Evolutionary conservation across 2,888 invertebrate species (phyloP).

Genomic region (Meteorus colon): DNA sequence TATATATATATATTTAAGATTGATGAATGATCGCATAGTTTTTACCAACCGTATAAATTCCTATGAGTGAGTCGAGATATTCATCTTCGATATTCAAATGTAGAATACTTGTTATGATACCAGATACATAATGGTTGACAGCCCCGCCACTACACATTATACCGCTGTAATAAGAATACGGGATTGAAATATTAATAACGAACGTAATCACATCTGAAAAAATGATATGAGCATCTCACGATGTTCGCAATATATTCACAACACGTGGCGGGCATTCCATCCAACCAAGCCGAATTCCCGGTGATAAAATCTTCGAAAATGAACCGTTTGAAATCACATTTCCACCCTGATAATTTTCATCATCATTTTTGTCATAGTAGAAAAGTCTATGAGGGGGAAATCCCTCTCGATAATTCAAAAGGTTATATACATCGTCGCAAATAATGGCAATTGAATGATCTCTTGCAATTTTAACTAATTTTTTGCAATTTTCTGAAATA

Average conservation of each 20-base stretch:
- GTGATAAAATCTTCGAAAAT: slow-evolving; percentile 80
- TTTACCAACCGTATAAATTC: slow-evolving; percentile 67
- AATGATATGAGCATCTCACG: slow-evolving; percentile 62
- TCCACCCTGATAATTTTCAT: slow-evolving; percentile 73
- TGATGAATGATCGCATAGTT: background rate
- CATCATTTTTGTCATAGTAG: slow-evolving; percentile 74
- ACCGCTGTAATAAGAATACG: slow-evolving; percentile 68
- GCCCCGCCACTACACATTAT: slow-evolving; percentile 77
- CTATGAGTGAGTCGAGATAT: slow-evolving; percentile 71
- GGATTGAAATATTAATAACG: background rate
- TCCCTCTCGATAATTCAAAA: slow-evolving; percentile 74
- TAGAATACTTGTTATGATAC: slow-evolving; percentile 75
- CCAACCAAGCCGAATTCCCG: slow-evolving; percentile 80
- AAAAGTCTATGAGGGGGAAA: slow-evolving; percentile 75
- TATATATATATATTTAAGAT: background rate
- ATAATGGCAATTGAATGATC: slow-evolving; percentile 73
- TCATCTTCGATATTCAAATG: slow-evolving; percentile 74
- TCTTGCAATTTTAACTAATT: slow-evolving; percentile 73
- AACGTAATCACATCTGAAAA: background rate
- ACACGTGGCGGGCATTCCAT: slow-evolving; percentile 76
- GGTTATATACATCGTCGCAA: slow-evolving; percentile 80
- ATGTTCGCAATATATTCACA: slow-evolving; percentile 68
- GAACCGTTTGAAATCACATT: slow-evolving; percentile 79
- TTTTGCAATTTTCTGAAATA: slow-evolving; percentile 69
- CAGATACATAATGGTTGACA: slow-evolving; percentile 77